Base-by-base conservation (phyloP, 2,888 invertebrate genomes). In the Xanthostigma xanthostigma region DNA sequence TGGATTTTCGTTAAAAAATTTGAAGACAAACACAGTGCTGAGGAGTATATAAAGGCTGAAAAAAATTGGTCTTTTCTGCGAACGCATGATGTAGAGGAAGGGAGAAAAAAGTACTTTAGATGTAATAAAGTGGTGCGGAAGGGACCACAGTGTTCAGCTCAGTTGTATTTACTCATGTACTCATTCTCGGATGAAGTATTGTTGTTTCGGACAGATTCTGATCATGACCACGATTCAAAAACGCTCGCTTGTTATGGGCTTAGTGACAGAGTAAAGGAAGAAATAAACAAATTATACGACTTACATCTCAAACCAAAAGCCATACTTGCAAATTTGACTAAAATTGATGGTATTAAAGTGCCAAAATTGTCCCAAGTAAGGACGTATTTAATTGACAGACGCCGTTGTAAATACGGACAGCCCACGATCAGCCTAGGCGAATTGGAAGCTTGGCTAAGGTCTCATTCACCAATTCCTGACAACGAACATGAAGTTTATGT, bases 1-100 rank as follows among this genome's bases (percentile, higher is more conserved):
- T 53, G 53, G 54, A 50, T 49, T 45, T 52, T 54, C 46, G 47
- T 50, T 46, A 49, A 51, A 47, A 54, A 50, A 46, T 53, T 54
- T 53, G 44, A 52, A 45, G 33, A 51, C 51, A 48, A 38, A 47
- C 40, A n/a, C n/a, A n/a, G n/a, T n/a, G n/a, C n/a, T n/a, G n/a
- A n/a, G n/a, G n/a, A n/a, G n/a, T n/a, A n/a, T n/a, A n/a, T 45
- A 34, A 45, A 39, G n/a, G 4, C 8, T 8, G 45, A 45, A 41
- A 11, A 37, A n/a, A 9, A 27, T 36, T 45, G 45, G 45, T 45
- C 45, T 9, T 13, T 45, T 9, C 36, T 38, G 17, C 39, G 39
- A 13, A 12, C 38, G 13, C 36, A 45, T 34, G 45, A 39, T 13
- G 27, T 39, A 45, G 45, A 45, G n/a, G n/a, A n/a, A 8, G 45